Evolutionary conservation across 2,113 vertebrate genomes (phyloP), one percentile per base, ranked within the genome.

Genomic region (Sardina pilchardus): DNA sequence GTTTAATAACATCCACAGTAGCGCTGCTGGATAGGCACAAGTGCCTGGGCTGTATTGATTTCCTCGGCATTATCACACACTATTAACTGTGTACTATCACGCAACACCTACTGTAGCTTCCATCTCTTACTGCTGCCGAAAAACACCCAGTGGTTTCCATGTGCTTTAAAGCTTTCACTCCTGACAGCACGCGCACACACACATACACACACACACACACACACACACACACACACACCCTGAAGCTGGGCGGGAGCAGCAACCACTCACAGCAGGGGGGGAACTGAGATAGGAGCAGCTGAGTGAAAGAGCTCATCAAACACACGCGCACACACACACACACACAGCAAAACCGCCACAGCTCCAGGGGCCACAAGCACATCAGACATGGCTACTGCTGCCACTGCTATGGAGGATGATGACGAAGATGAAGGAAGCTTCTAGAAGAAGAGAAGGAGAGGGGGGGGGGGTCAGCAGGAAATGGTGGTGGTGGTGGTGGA

Each of bases 141-240:
- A n/a, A n/a, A 21, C 17, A 21, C 4, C 16, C 2, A 21, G 50
- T 17, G 50, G 50, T 53, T 19, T 21, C 50, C 16, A 21, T 21
- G 16, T 14, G 16, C 4, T 21, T 21, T 42, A 42, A 53, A 19
- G 50, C 16, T 4, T 14, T 19, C 2, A 53, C 17, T 53, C 16
- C 50, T 53, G 50, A 21, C 50, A 19, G 50, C 43, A 82, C 81
- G 26, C 81, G 48, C 39, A 81, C 81, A 81, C 42, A 44, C 78
- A 36, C 48, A 50, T 8, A 50, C 48, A 50, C 48, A 50, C 53
- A 56, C 81, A 48, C 81, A 82, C 39, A 81, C 81, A 81, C 42
- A 44, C 78, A 36, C 48, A 50, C 48, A 50, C 48, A 50, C 48
- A 50, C 53, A 56, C 53, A 56, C 53, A 56, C 81, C 17, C 81